Evolutionary conservation across 2,113 vertebrate species (phyloP).

Genomic region (Eulemur macaco): DNA sequence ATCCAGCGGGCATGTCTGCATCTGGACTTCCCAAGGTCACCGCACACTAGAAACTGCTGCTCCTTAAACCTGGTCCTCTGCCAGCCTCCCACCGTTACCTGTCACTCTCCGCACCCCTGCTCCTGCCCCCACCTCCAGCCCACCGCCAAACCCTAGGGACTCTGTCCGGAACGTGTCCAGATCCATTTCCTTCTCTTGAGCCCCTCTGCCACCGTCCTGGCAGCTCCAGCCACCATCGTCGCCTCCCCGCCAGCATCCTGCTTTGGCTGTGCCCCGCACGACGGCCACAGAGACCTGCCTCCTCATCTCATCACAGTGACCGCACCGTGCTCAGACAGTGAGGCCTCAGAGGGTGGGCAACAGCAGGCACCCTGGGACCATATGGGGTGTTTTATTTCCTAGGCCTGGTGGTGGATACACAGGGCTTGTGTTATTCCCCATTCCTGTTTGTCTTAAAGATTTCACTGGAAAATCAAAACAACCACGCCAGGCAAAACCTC

Average conservation of each 20-base stretch:
- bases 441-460: not conserved
- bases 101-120: not conserved
- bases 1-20: rapidly evolving
- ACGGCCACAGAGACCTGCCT: not conserved
- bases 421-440: not conserved
- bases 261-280: rapidly evolving
- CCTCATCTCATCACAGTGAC: rapidly evolving
- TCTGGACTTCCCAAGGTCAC: not conserved
- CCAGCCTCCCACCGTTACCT: not conserved
- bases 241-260: rapidly evolving
- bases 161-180: not conserved
- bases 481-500: not conserved
- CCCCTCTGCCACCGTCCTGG: not conserved
- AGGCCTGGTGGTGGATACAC: not conserved
- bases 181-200: not conserved
- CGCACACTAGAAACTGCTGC: rapidly evolving
- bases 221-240: not conserved
- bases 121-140: rapidly evolving
- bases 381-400: not conserved
- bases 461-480: not conserved
- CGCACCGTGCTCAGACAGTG: rapidly evolving
- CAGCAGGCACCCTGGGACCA: not conserved
- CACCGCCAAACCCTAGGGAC: not conserved
- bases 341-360: not conserved
- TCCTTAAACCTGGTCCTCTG: not conserved